Evolutionary conservation across 2,888 invertebrate species (phyloP).

Genomic region (Heteromurus nitidus): DNA sequence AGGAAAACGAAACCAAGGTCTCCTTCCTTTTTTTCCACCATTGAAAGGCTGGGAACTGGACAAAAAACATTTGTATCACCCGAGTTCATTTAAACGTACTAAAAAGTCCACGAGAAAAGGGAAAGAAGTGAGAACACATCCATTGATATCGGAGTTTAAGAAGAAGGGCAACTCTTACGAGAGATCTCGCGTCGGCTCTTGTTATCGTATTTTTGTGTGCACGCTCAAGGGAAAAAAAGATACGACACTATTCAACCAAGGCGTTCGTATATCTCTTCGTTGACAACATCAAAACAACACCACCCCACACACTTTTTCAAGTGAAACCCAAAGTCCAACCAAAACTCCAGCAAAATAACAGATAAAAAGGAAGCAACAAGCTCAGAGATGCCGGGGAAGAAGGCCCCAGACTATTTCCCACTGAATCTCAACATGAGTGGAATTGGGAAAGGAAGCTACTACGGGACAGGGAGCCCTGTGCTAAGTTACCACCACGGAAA

Average conservation of each 20-base stretch:
- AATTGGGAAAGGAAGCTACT: slow-evolving; percentile 62
- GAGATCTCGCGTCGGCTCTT: slow-evolving; percentile 39
- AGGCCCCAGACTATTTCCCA: slow-evolving; percentile 72
- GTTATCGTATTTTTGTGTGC: slow-evolving; percentile 20
- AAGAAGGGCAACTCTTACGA: slow-evolving; percentile 40
- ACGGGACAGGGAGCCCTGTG: slow-evolving; percentile 65
- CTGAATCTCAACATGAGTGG: slow-evolving; percentile 70
- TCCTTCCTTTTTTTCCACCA: slow-evolving; percentile 29
- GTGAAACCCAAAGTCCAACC: slow-evolving; percentile 24
- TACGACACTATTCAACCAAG: no score
- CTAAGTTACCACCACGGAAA: slow-evolving; percentile 62
- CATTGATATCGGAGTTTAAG: slow-evolving; percentile 19
- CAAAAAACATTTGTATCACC: slow-evolving; percentile 42
- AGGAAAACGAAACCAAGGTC: slow-evolving; percentile 41
- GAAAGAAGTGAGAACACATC: slow-evolving; percentile 20
- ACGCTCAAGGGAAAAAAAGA: slow-evolving; percentile 1
- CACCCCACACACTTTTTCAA: slow-evolving; percentile 13
- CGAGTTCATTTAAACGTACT: slow-evolving; percentile 37
- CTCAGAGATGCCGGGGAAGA: slow-evolving; percentile 72
- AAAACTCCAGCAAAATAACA: slow-evolving; percentile 50
- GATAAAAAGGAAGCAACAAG: slow-evolving; percentile 45
- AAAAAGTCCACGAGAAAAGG: slow-evolving; percentile 15
- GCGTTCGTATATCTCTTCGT: background rate
- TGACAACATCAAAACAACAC: slow-evolving; percentile 31
- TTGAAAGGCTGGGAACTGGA: slow-evolving; percentile 44